A percentile compares a stretch with the other conserved stretches of the same genome.
Conservation (phyloP, 2,797 vertebrate genomes). For the Gambelia wislizenii region DNA sequence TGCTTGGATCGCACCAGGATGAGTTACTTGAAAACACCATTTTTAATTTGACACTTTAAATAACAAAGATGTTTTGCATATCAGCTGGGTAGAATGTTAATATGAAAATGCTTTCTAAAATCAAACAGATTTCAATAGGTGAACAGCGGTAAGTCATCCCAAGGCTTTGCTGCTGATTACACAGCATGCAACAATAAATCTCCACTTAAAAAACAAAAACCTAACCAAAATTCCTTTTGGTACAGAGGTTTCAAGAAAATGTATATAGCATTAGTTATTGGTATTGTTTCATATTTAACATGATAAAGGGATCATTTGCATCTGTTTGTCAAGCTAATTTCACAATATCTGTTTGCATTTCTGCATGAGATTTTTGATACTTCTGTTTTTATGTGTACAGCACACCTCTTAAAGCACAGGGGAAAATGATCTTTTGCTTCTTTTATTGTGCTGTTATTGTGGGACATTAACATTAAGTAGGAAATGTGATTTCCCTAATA, state of each 20-base stretch:
- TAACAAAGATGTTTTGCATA: slow-evolving; percentile 43
- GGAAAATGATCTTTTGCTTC: neutral
- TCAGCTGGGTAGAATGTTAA: slow-evolving; percentile 22
- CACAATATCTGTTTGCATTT: neutral
- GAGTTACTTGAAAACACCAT: slow-evolving; percentile 61
- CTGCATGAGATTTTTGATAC: neutral
- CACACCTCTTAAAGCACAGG: neutral
- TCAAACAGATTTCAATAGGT: slow-evolving; percentile 20
- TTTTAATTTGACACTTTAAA: slow-evolving; percentile 59
- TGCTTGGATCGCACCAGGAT: slow-evolving; percentile 57
- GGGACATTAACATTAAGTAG: neutral
- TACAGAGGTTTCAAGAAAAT: neutral
- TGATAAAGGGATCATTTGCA: slow-evolving; percentile 31
- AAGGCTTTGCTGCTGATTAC: neutral
- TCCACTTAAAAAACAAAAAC: neutral
- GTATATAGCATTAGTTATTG: neutral
- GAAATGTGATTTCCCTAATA: neutral
- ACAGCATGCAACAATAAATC: neutral
- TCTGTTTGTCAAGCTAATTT: slow-evolving; percentile 29
- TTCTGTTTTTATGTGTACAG: neutral
- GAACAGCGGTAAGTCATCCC: neutral
- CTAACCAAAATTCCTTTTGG: neutral
- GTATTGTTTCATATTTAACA: neutral
- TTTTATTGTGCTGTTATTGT: slow-evolving; percentile 2
- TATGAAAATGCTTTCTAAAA: slow-evolving; percentile 21